These are phyloP conservation scores for Drosophila acutilabella DNA, from an alignment of 2,888 invertebrate species.

Conservation along the genomic window DNA sequence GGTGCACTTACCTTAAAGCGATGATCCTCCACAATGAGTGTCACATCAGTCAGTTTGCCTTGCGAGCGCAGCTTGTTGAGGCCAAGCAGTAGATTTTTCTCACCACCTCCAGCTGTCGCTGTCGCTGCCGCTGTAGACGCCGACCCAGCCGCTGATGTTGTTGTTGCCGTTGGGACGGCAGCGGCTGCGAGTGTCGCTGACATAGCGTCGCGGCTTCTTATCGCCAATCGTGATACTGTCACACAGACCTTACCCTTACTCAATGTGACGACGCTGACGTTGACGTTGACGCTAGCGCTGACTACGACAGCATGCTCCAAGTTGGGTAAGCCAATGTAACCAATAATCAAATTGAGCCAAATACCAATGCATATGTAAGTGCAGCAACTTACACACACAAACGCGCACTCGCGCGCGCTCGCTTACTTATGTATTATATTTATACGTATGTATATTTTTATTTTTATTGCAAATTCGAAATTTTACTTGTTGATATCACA, in stretches of 20 bases:
- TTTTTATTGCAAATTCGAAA: no score
- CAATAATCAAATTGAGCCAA: constrained; percentile 12
- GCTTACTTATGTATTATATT: neutral
- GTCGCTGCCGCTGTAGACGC: neutral
- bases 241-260: constrained; percentile 37
- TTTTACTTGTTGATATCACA: constrained; percentile 21
- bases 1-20: constrained; percentile 86
- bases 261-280: constrained; percentile 32
- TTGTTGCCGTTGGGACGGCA: neutral
- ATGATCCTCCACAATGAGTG: constrained; percentile 88
- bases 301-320: constrained; percentile 38
- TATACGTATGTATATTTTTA: neutral
- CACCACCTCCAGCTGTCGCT: constrained; percentile 11
- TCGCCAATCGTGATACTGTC: constrained; percentile 25
- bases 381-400: constrained; percentile 2
- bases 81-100: constrained; percentile 84
- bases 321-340: constrained; percentile 23
- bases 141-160: neutral
- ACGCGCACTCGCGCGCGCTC: neutral
- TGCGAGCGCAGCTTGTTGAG: constrained; percentile 87
- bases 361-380: constrained; percentile 10
- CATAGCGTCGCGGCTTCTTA: constrained; percentile 38
- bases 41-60: constrained; percentile 89
- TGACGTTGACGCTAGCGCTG: constrained; percentile 15
- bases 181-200: constrained; percentile 21